Evolutionary conservation across 1,140 invertebrate genomes (phyloP).

Genomic region (Drosophila eugracilis): DNA sequence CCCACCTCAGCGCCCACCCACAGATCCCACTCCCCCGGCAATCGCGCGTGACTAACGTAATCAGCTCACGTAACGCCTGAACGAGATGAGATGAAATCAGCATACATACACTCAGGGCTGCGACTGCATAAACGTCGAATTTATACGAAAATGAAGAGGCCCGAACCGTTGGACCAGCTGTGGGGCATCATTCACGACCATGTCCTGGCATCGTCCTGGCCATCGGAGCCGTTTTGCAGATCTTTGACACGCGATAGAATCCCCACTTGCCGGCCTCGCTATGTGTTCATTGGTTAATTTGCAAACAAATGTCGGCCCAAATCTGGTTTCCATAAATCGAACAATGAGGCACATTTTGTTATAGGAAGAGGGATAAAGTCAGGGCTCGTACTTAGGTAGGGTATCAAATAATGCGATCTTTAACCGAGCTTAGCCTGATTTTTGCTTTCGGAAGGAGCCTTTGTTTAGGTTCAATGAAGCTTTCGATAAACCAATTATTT

Average conservation of each 20-base stretch:
- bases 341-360: constrained; percentile 2
- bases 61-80: constrained; percentile 79
- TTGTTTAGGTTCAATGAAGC: neutral
- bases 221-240: constrained; percentile 34
- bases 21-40: constrained; percentile 17
- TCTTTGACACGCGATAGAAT: constrained; percentile 64
- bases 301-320: constrained; percentile 37
- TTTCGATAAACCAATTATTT: too few relatives aligned
- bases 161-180: constrained; percentile 14
- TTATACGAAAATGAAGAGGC: constrained; percentile 60
- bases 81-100: constrained; percentile 82
- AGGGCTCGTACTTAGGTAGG: neutral
- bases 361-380: neutral
- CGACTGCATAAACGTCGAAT: constrained; percentile 79
- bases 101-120: constrained; percentile 70
- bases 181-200: constrained; percentile 37
- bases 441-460: neutral
- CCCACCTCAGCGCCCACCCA: neutral
- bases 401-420: neutral
- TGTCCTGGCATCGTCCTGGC: constrained; percentile 1
- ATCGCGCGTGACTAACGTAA: constrained; percentile 78
- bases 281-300: constrained; percentile 27
- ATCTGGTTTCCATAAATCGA: constrained; percentile 36
- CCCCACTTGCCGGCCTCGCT: constrained; percentile 9
- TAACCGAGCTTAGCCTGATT: neutral